Percentiles rank a stretch among this genome's conserved stretches.
phyloP scores from a whole-genome alignment of 2,797 vertebrate species.

The Eulemur rubriventer region DNA sequence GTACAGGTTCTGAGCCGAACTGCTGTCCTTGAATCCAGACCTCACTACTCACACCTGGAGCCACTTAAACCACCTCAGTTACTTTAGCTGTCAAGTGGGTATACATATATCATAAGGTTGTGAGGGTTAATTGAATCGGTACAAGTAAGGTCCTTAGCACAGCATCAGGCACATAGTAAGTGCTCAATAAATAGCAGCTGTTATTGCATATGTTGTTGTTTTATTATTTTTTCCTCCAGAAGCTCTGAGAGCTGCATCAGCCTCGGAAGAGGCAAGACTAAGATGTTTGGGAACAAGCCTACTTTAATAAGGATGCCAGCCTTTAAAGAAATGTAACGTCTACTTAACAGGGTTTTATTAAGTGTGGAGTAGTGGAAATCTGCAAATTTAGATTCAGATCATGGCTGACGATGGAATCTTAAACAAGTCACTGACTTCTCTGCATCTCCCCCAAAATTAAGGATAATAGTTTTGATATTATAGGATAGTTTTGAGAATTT shows the following conservation, averaged over 20 bases:
- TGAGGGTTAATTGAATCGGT: background rate
- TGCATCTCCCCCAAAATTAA: background rate
- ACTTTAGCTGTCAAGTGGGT: background rate
- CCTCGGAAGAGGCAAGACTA: background rate
- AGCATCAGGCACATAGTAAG: background rate
- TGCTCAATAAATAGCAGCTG: background rate
- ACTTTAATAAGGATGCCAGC: background rate
- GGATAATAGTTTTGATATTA: background rate
- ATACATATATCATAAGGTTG: background rate
- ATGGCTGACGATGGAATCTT: accelerated
- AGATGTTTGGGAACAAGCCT: background rate
- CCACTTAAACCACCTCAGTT: background rate
- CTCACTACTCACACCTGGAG: background rate
- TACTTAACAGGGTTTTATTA: background rate
- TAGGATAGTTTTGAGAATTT: background rate
- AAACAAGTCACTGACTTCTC: background rate
- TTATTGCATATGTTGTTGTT: background rate
- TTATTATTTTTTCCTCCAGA: background rate
- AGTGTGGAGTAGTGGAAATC: background rate
- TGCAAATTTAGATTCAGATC: background rate
- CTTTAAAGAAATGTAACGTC: background rate
- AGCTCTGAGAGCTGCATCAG: background rate
- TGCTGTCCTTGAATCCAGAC: background rate
- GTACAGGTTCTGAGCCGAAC: background rate
- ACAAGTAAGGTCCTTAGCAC: background rate